Evolutionary conservation across 1,140 invertebrate species (phyloP).

Genomic region (Macrostomum lignano): DNA sequence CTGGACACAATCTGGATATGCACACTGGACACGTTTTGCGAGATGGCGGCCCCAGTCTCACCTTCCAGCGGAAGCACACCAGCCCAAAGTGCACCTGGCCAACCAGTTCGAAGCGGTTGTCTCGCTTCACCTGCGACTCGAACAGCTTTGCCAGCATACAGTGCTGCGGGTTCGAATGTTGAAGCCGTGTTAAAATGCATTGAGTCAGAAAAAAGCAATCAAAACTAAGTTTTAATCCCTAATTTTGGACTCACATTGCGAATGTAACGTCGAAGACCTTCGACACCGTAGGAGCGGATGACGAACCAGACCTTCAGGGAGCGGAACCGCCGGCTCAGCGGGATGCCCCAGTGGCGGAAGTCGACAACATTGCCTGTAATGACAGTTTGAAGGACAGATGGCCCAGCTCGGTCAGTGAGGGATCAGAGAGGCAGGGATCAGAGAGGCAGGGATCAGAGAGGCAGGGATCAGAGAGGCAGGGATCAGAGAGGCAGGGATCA

Average conservation of each 20-base stretch:
- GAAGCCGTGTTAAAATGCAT: neutral
- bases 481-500: neutral
- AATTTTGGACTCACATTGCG: slow-evolving; percentile 21
- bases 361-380: slow-evolving; percentile 58
- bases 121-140: slow-evolving; percentile 48
- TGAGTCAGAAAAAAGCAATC: neutral
- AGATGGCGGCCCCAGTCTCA: slow-evolving; percentile 21
- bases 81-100: slow-evolving; percentile 74
- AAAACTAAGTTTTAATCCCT: neutral
- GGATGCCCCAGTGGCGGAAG: slow-evolving; percentile 89
- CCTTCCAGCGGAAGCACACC: slow-evolving; percentile 60
- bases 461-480: neutral
- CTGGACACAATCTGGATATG: neutral
- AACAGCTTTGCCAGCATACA: slow-evolving; percentile 56
- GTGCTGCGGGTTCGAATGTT: neutral
- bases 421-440: neutral
- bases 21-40: neutral
- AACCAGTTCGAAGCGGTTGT: slow-evolving; percentile 66
- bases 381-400: neutral
- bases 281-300: slow-evolving; percentile 63
- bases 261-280: slow-evolving; percentile 66
- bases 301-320: slow-evolving; percentile 93
- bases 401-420: neutral
- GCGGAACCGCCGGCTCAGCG: slow-evolving; percentile 61
- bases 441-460: neutral